Evolutionary conservation across 2,113 vertebrate genomes (phyloP).

Genomic region (Scytalopus superciliaris): DNA sequence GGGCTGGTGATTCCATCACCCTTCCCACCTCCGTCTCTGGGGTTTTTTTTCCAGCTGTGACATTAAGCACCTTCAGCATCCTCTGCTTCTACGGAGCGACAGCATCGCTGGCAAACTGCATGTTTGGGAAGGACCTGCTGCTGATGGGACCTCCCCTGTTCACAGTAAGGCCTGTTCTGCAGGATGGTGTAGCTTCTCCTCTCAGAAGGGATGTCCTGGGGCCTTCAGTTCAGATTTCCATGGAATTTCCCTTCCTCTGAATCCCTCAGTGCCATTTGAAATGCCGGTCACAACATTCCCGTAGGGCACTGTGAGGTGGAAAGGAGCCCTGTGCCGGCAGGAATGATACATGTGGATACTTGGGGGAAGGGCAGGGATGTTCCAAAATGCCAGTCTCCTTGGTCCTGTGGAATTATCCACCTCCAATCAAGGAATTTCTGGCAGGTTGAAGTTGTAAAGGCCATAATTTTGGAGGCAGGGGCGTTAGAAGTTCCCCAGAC

Average conservation of each 20-base stretch:
- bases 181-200: background rate
- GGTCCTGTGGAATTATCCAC: background rate
- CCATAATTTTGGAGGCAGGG: background rate
- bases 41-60: slow-evolving; percentile 67
- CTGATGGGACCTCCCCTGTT: slow-evolving; percentile 78
- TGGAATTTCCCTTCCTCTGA: background rate
- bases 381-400: background rate
- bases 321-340: background rate
- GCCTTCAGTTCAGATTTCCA: background rate
- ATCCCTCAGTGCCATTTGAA: accelerated
- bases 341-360: background rate
- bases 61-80: slow-evolving; percentile 76
- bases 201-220: background rate
- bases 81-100: slow-evolving; percentile 81
- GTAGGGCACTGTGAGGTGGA: background rate
- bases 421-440: background rate
- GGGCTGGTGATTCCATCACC: background rate
- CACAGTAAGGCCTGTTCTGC: slow-evolving; percentile 62
- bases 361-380: background rate
- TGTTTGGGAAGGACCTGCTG: slow-evolving; percentile 78
- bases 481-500: background rate
- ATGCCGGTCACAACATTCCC: background rate
- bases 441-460: background rate
- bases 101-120: slow-evolving; percentile 79
- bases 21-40: background rate